Evolutionary conservation across 2,888 invertebrate species (phyloP), one percentile per base, ranked within the genome.

Genomic region (Noctua comes): DNA sequence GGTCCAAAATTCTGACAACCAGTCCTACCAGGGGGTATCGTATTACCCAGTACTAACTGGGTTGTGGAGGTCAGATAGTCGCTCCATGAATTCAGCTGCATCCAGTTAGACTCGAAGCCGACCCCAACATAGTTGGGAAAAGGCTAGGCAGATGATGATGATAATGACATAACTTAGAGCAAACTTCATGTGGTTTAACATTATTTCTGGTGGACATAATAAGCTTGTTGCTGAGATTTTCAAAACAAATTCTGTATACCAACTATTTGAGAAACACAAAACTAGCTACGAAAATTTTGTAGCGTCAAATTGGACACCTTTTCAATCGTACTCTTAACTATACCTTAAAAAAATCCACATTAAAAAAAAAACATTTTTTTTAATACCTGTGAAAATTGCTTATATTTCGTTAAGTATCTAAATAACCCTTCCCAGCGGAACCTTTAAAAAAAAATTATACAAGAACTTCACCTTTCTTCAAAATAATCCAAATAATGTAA

Each of bases 401-500:
- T 1, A 24, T 0, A 40, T 3, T 51, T 18, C 11, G 4, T 27
- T 0, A 54, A 8, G 0, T 18, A 36, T 79, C 24, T 18, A 10
- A 43, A 40, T 68, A 54, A 31, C 1, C 0, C 7, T 10, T 78
- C 21, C 6, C 2, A 24, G 1, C 2, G 27, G 48, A 51, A 31
- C 21, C 1, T n/a, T n/a, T 1, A 76, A n/a, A n/a, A n/a, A n/a
- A 40, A 11, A 27, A 43, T 16, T 16, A 31, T 24, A 27, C 7
- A n/a, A 1, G 1, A 1, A 43, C 21, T n/a, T 10, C 36, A 16
- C n/a, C 16, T 27, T 21, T 36, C n/a, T n/a, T 31, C 36, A 64
- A 68, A 69, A 24, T 43, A 76, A 66, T 36, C 27, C 48, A 83
- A 75, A 78, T 84, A 71, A 46, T 13, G 59, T 68, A 79, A 74